Evolutionary conservation across 2,797 vertebrate genomes (phyloP), one percentile per base, ranked within the genome.

Genomic region (Bucorvus abyssinicus): DNA sequence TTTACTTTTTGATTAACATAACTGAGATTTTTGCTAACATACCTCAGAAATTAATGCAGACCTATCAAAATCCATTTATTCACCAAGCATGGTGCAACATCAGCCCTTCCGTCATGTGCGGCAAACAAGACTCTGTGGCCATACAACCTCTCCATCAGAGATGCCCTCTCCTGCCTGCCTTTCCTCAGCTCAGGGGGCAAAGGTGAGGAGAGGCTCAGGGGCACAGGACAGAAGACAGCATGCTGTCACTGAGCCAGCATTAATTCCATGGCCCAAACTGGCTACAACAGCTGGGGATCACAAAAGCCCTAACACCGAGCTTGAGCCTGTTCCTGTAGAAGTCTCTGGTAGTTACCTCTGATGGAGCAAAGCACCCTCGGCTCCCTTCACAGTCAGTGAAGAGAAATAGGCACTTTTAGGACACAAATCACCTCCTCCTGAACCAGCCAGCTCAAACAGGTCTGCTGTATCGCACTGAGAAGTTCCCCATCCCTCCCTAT

Each of bases 21-120:
- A 75, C 21, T 26, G 55, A 87, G 14, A 40, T 44, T 88, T 90
- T 84, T 83, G 21, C 50, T 84, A 75, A n/a, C 12, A 23, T n/a
- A 34, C 56, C 71, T 80, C 45, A 84, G 76, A 85, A 94, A 80
- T 83, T 68, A 78, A 75, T 65, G 57, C 32, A 57, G 42, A 36
- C 15, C 21, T 71, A n/a, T 50, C 10, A 44, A 64, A 84, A 56
- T 68, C 60, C 14, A 55, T 75, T 53, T 83, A 67, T 89, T 84
- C 30, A 5, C 49, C 32, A 75, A 63, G 30, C 19, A 11, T 15
- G 19, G 18, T 52, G 40, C 49, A 24, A 34, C 56, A 67, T 56
- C 27, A 74, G 26, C 30, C 38, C 32, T 40, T 44, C 7, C 24
- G 23, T 36, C 5, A 2, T 4, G 8, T 13, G 27, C 1, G 0